These are phyloP conservation scores for Archips xylosteana DNA, from an alignment of 2,888 invertebrate species.

Conservation along the genomic window DNA sequence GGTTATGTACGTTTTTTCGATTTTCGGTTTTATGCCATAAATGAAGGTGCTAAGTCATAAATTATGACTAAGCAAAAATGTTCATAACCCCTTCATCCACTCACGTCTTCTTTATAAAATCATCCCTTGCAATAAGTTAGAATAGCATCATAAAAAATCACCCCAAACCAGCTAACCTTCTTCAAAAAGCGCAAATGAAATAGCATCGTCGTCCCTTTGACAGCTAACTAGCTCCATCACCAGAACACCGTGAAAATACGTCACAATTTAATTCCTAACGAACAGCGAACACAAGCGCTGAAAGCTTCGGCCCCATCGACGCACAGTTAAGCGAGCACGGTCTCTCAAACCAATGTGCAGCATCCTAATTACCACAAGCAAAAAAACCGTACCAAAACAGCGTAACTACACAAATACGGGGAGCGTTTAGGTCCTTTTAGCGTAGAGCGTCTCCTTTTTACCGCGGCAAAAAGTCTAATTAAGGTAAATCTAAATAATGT, in stretches of 20 bases:
- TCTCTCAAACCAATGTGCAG: conserved; percentile 64
- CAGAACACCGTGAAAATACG: conserved; percentile 27
- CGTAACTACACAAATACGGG: background rate
- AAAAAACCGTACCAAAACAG: conserved; percentile 61
- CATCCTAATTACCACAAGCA: conserved; percentile 78
- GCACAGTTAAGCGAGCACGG: conserved; percentile 70
- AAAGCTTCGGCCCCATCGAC: conserved; percentile 61
- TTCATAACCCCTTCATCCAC: too few species aligned
- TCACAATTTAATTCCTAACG: conserved; percentile 38
- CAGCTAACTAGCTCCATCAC: conserved; percentile 39
- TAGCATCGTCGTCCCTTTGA: conserved; percentile 33
- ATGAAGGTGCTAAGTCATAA: too few species aligned
- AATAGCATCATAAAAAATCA: background rate
- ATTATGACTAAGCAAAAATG: too few species aligned
- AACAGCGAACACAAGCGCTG: conserved; percentile 50
- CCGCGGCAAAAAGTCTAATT: conserved; percentile 70
- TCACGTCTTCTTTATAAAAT: too few species aligned
- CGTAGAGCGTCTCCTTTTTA: background rate
- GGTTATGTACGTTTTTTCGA: too few species aligned
- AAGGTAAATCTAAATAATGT: conserved; percentile 77
- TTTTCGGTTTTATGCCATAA: too few species aligned
- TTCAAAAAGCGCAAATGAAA: conserved; percentile 40
- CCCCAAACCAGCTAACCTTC: conserved; percentile 26
- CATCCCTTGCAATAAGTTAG: background rate
- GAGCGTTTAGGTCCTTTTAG: background rate